phyloP scores from a whole-genome alignment of 2,888 invertebrate species.

The Poecilobothrus nobilitatus region DNA sequence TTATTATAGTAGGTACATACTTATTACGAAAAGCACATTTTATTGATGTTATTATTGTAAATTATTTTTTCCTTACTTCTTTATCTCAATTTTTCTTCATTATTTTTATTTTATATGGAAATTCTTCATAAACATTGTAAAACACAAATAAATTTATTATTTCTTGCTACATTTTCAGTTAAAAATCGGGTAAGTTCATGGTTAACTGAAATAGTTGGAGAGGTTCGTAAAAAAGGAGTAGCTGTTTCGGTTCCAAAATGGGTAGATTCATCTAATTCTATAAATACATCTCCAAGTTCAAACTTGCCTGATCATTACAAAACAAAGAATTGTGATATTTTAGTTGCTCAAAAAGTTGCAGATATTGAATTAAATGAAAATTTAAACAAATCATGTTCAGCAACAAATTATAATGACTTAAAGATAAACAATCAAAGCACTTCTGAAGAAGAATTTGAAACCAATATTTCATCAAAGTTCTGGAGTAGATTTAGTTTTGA shows the following conservation, averaged over 20 bases:
- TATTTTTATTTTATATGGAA: no score
- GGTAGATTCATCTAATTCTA: conserved; percentile 16
- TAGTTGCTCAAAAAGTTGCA: neutral
- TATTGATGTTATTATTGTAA: no score
- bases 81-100: no score
- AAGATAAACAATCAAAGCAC: neutral
- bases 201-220: conserved; percentile 18
- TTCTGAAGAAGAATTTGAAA: neutral
- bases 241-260: conserved; percentile 19
- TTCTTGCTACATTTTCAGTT: conserved; percentile 11
- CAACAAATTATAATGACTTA: neutral
- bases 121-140: no score
- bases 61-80: no score
- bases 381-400: neutral
- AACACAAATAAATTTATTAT: no score
- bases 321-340: neutral
- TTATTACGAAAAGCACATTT: no score
- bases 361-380: neutral
- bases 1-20: no score
- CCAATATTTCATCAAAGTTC: neutral
- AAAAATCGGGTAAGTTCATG: conserved; percentile 17
- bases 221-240: conserved; percentile 19
- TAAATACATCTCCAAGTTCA: no score
- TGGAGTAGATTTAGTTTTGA: neutral
- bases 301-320: neutral